Percentiles rank a stretch among this genome's conserved stretches.
Conservation (phyloP, 1,140 invertebrate species). For the Piezodorus guildinii region DNA sequence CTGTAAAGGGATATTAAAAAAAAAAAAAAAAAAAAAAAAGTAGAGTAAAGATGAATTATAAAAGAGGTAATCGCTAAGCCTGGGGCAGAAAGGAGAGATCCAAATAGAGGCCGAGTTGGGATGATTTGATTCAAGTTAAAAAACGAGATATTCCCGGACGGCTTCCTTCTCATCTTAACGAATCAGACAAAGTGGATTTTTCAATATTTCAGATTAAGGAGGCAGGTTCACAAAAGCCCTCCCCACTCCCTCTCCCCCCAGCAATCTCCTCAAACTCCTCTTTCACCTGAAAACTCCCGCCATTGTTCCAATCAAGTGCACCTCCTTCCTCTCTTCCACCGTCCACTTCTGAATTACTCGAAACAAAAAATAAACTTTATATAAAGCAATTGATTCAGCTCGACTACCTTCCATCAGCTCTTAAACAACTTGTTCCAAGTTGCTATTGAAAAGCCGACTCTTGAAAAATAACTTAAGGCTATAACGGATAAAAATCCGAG, state of each 20-base stretch:
- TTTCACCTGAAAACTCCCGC: conserved; percentile 5
- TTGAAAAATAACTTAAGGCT: too few relatives aligned
- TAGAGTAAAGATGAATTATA: too few relatives aligned
- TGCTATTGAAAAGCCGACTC: too few relatives aligned
- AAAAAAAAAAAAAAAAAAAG: too few relatives aligned
- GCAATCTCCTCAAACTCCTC: background rate
- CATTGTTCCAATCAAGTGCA: conserved; percentile 8
- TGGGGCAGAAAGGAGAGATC: too few relatives aligned
- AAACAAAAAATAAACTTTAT: conserved; percentile 7
- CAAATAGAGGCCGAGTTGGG: too few relatives aligned
- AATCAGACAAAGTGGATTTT: conserved; percentile 15
- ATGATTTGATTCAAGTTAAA: conserved; percentile 4
- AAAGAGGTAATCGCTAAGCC: too few relatives aligned
- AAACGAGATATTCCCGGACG: conserved; percentile 4
- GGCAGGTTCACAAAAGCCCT: background rate
- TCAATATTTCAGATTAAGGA: conserved; percentile 13
- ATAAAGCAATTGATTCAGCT: too few relatives aligned
- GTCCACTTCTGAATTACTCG: background rate
- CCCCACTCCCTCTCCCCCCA: background rate
- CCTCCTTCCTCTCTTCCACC: background rate
- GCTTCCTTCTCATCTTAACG: background rate
- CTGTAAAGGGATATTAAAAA: too few relatives aligned
- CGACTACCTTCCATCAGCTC: too few relatives aligned
- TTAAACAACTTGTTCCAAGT: too few relatives aligned
- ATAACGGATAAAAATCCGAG: too few relatives aligned